These are phyloP conservation scores for Spheniscus humboldti DNA, from an alignment of 2,797 vertebrate genomes.

Conservation along the genomic window DNA sequence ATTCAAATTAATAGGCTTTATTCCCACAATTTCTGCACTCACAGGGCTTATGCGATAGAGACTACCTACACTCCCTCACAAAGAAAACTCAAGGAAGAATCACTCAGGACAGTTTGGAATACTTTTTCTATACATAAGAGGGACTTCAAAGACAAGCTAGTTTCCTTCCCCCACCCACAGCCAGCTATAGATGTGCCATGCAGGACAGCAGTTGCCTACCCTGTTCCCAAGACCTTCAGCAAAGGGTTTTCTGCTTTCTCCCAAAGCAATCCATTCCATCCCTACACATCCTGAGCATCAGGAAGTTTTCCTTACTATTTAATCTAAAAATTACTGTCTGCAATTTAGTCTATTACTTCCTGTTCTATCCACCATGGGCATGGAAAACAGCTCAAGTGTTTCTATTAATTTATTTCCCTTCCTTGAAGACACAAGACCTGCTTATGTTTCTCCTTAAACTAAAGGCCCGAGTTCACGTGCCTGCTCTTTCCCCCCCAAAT, in stretches of 20 bases:
- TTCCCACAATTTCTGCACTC: constrained; percentile 1
- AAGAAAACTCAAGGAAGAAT: neutral
- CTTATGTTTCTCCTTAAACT: neutral
- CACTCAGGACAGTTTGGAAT: neutral
- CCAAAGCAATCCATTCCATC: neutral
- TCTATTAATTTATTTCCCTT: neutral
- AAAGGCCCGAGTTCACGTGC: neutral
- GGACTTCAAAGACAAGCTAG: neutral
- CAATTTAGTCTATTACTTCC: neutral
- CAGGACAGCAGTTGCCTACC: neutral
- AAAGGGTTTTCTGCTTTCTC: neutral
- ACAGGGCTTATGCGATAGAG: neutral
- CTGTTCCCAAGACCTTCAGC: neutral
- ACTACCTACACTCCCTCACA: neutral
- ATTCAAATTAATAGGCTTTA: constrained; percentile 12
- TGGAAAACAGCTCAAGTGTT: neutral
- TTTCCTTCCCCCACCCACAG: neutral
- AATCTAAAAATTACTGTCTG: neutral
- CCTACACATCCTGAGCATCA: neutral
- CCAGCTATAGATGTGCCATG: neutral
- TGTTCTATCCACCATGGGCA: neutral
- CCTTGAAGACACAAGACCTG: neutral
- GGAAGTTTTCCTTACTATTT: neutral
- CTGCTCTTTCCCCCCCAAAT: neutral
- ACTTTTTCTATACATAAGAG: neutral